Conservation (phyloP, 2,113 vertebrate species). For the Cariama cristata region DNA sequence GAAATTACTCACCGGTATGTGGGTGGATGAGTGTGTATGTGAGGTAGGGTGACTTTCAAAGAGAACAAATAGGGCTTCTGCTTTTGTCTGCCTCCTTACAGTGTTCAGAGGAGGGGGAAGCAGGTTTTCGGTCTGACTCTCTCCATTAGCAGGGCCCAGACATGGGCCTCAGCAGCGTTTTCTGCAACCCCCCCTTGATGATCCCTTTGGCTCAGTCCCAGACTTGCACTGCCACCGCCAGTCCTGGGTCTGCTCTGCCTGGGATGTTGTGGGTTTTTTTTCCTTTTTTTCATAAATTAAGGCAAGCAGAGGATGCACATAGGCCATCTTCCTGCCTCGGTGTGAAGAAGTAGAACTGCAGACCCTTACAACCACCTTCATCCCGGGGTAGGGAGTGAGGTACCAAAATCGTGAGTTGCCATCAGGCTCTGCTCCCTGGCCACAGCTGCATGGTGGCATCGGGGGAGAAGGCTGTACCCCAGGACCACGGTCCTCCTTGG, state of each 20-base stretch:
- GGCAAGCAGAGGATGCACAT: neutral
- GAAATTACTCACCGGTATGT: neutral
- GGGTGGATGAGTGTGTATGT: neutral
- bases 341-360: neutral
- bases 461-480: neutral
- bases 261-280: neutral
- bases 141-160: accelerated
- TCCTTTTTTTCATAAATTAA: neutral
- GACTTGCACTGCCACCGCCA: neutral
- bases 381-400: accelerated
- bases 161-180: neutral
- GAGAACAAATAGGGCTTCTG: neutral
- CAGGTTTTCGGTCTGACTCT: neutral
- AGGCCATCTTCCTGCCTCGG: neutral
- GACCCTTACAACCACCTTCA: neutral
- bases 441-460: neutral
- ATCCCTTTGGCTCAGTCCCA: neutral
- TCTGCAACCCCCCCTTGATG: neutral
- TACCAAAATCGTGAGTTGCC: accelerated
- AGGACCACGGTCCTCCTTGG: neutral
- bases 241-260: neutral
- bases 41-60: neutral
- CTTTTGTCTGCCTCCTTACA: neutral
- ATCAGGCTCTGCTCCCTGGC: neutral
- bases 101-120: neutral